phyloP scores from a whole-genome alignment of 2,888 invertebrate species.

The Apamea crenata region DNA sequence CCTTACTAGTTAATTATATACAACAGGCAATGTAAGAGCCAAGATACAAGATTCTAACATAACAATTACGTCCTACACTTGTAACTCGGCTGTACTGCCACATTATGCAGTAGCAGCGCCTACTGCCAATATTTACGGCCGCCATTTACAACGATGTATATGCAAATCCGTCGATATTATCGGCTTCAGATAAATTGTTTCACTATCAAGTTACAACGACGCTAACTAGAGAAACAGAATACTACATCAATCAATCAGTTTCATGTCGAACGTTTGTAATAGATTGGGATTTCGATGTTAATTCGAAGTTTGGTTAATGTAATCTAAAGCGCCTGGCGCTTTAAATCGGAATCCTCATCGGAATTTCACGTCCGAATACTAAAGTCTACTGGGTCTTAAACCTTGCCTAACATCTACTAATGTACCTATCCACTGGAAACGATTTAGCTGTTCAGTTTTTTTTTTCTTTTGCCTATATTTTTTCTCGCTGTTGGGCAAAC shows the following conservation, averaged over 20 bases:
- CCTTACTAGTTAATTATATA: neutral
- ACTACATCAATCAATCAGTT: slow-evolving; percentile 51
- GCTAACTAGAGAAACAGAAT: slow-evolving; percentile 51
- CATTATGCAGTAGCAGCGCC: slow-evolving; percentile 50
- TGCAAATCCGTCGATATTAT: slow-evolving; percentile 51
- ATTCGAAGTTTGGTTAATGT: neutral
- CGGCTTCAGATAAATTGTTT: slow-evolving; percentile 54
- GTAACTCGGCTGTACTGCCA: slow-evolving; percentile 14
- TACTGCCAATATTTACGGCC: slow-evolving; percentile 43
- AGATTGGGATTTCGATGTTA: slow-evolving; percentile 7
- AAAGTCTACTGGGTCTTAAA: neutral
- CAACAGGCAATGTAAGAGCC: neutral
- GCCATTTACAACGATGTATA: slow-evolving; percentile 45
- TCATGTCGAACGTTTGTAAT: slow-evolving; percentile 28
- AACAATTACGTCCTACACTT: slow-evolving; percentile 54
- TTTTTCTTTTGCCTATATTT: too few relatives aligned
- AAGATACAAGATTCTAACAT: slow-evolving; percentile 41
- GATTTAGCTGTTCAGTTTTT: neutral
- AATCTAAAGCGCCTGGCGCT: neutral
- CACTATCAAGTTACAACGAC: slow-evolving; percentile 53
- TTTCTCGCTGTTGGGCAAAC: too few relatives aligned
- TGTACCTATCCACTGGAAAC: neutral
- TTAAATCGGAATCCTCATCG: neutral
- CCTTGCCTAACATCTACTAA: neutral
- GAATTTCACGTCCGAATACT: neutral